Evolutionary conservation across 2,888 invertebrate species (phyloP), one percentile per base, ranked within the genome.

Genomic region (Dascillus cervinus): DNA sequence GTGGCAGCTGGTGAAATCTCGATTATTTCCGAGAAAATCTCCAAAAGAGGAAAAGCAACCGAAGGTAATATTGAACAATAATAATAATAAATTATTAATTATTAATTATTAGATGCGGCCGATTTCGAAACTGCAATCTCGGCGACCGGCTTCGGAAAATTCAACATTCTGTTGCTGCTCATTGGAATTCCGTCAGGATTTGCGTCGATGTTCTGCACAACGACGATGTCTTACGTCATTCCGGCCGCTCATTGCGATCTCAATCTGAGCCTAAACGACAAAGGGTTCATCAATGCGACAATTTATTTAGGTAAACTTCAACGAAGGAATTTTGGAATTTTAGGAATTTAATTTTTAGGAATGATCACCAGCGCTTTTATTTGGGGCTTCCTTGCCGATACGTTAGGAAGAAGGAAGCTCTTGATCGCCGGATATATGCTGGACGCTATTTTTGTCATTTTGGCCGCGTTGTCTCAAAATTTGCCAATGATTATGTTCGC

Each of bases 301-400:
- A 79, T 81, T 3, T 86, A 83, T 62, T 71, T 77, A 53, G 86
- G 85, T 78, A 57, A 47, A 27, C 29, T 43, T 29, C 25, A 38
- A 17, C 6, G 17, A 6, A 17, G 17, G n/a, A n/a, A n/a, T n/a
- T n/a, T n/a, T n/a, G n/a, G n/a, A n/a, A n/a, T n/a, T n/a, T n/a
- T n/a, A n/a, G n/a, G n/a, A n/a, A n/a, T n/a, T 22, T 32, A 38
- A 14, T 31, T 51, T 53, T 1, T 54, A 82, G 86, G 82, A 11
- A 86, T 86, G 82, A 77, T 82, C 44, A 68, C 73, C 1, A 82
- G 83, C 15, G 79, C 81, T 1, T 71, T 82, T 55, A 41, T 82
- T 3, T 87, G 87, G 86, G 85, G 86, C 0, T 83, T 77, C 53
- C 58, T 84, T 3, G 79, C 82, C 0, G 86, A 86, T 53, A 79